Evolutionary conservation across 2,888 invertebrate genomes (phyloP), one percentile per base, ranked within the genome.

Genomic region (Cantharis nigra): DNA sequence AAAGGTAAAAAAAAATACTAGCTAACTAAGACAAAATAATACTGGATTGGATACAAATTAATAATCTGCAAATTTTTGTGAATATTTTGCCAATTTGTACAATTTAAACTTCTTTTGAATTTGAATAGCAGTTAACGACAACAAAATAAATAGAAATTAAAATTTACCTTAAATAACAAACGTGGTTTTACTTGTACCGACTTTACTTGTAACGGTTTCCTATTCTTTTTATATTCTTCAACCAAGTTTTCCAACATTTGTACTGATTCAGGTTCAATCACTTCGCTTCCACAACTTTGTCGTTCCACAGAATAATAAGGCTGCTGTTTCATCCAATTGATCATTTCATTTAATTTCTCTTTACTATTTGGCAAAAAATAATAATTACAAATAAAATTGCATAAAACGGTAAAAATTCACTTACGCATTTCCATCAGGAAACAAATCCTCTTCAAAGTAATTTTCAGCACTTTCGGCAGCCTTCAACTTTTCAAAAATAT

Each of bases 101-200:
- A 20, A 20, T 20, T 20, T 3, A 16, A 16, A 16, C 16, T 16
- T 16, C 16, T 16, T 16, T 16, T 16, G 16, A 16, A 16, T 16
- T 16, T 16, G 28, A 28, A 2, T 9, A 11, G 3, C 0, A 30
- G 10, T 30, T 49, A 13, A 49, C 5, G 9, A 49, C 5, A 7
- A n/a, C 2, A 13, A 5, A 7, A 7, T 49, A 49, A n/a, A 13
- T 49, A n/a, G 7, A 49, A 49, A 7, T 86, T 26, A 26, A 26
- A 26, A 26, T 9, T 26, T 86, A 94, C 94, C 91, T 92, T 93
- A 85, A 91, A 95, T 0, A 97, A 87, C 62, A 95, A 89, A 85
- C 93, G 92, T 78, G 97, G 96, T 85, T 95, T 95, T 64, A 97
- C 94, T 86, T 95, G 94, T 20, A 20, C 20, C 3, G 20, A 20